Evolutionary conservation across 2,113 vertebrate genomes (phyloP), one percentile per base, ranked within the genome.

Genomic region (Cnemophilus loriae): DNA sequence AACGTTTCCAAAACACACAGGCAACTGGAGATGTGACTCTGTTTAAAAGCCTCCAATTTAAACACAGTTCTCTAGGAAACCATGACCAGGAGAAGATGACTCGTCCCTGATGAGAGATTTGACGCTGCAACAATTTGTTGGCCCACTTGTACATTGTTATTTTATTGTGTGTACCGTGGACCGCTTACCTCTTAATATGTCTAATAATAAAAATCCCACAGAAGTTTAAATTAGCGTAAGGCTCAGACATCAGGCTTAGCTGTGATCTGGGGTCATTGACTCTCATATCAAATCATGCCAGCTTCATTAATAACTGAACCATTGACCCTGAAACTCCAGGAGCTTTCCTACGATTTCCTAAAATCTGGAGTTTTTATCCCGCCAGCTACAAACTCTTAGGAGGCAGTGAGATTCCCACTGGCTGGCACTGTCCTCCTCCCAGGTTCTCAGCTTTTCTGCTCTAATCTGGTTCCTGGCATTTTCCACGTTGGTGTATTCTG

Each of bases 11-110:
- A 91, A 96, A 93, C 67, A 92, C 53, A 69, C 63, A 79, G 89
- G 89, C 32, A 13, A 68, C 71, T 69, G 87, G 74, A 89, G 89
- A 94, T 44, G 57, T 18, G 22, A 21, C 61, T 80, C 42, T 57
- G 27, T 82, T 95, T 91, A 67, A 84, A 83, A 44, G 20, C 26
- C 32, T 79, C 61, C 61, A 55, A 12, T 87, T 93, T 70, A 95
- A 96, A 91, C 65, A 70, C 23, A 27, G 64, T 82, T 94, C 83
- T 91, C 59, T 55, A 85, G 71, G 80, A 96, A 91, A 78, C 73
- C 85, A 78, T 39, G 55, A 59, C 68, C 88, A 79, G 60, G 32
- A 56, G 46, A 82, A 73, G 81, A 76, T 19, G 39, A 33, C 83
- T 78, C 2, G 47, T 93, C 70, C 28, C 32, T 1, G 3, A 52